Evolutionary conservation across 2,113 vertebrate species (phyloP).

Genomic region (Corythornis vintsioides): DNA sequence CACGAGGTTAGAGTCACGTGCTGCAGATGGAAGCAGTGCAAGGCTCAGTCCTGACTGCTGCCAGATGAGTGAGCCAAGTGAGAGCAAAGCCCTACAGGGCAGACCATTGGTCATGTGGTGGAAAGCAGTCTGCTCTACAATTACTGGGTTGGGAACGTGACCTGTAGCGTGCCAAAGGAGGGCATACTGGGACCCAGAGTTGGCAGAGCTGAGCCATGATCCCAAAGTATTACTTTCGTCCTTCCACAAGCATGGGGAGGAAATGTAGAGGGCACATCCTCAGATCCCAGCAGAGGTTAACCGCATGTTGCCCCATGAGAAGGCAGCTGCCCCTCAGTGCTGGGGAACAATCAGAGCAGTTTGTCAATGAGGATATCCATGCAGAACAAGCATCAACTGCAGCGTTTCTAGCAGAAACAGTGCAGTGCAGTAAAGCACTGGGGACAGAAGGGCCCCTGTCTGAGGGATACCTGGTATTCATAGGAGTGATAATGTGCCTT

Average conservation of each 20-base stretch:
- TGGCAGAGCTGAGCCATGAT: not conserved
- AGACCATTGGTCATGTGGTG: not conserved
- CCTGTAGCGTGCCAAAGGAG: not conserved
- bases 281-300: not conserved
- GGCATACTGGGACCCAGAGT: not conserved
- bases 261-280: not conserved
- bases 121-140: not conserved
- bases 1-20: not conserved
- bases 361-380: not conserved
- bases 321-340: not conserved
- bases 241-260: not conserved
- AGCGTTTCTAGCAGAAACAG: not conserved
- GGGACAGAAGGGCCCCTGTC: not conserved
- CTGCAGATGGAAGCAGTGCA: not conserved
- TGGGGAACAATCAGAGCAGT: accelerated
- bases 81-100: not conserved
- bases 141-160: not conserved
- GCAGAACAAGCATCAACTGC: accelerated
- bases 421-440: not conserved
- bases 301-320: not conserved
- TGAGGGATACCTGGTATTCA: not conserved
- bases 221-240: not conserved
- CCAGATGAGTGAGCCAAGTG: not conserved
- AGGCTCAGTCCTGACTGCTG: not conserved
- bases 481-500: not conserved